These are phyloP conservation scores for Sebastes iracundus DNA, from an alignment of 2,797 vertebrate species.

Conservation along the genomic window DNA sequence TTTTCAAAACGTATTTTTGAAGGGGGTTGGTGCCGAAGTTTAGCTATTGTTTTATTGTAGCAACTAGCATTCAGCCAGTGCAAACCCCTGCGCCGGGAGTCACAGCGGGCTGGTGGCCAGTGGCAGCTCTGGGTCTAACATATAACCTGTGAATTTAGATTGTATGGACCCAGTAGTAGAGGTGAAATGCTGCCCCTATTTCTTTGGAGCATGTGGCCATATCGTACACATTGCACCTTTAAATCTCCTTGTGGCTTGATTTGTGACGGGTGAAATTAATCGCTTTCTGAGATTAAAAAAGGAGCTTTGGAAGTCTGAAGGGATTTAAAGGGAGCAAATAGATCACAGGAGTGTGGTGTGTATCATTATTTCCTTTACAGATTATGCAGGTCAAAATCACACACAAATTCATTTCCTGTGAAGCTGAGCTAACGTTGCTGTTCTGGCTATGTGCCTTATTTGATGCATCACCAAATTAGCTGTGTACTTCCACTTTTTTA, in stretches of 20 bases:
- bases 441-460: slow-evolving; percentile 5
- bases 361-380: not conserved
- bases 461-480: slow-evolving; percentile 34
- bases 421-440: not conserved
- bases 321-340: not conserved
- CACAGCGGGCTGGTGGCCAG: too few relatives aligned
- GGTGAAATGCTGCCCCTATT: not conserved
- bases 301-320: not conserved
- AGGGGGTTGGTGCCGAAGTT: not conserved
- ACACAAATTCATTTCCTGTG: not conserved
- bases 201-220: not conserved
- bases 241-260: not conserved
- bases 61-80: not conserved
- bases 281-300: slow-evolving; percentile 6
- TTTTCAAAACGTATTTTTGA: not conserved
- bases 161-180: not conserved
- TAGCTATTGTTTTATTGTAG: not conserved
- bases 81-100: too few relatives aligned
- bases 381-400: not conserved
- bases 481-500: slow-evolving; percentile 23
- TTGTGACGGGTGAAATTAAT: not conserved
- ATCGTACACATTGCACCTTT: not conserved
- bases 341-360: not conserved
- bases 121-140: not conserved
- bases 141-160: not conserved